phyloP scores from a whole-genome alignment of 92 coral and sea anemone genomes.

The Nematostella vectensis region DNA sequence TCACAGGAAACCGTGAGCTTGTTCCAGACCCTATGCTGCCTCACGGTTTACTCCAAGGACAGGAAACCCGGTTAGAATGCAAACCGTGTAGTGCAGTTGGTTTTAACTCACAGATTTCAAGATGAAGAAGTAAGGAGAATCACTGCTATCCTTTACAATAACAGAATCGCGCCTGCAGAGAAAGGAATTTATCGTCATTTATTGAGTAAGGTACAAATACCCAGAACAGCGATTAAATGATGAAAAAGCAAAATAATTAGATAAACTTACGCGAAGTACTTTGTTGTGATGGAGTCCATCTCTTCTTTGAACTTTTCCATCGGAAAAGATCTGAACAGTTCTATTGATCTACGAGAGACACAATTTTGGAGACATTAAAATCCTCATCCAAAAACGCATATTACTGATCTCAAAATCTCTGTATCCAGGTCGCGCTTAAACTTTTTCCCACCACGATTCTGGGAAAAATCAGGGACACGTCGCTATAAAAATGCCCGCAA shows the following conservation, averaged over 20 bases:
- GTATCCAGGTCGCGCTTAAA: neutral
- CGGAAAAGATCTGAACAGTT: slow-evolving; percentile 73
- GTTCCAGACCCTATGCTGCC: too few species aligned
- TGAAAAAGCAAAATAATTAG: neutral
- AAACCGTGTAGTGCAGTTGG: too few species aligned
- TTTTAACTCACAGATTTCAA: slow-evolving; percentile 78
- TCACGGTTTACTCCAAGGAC: too few species aligned
- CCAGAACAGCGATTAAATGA: too few species aligned
- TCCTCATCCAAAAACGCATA: neutral
- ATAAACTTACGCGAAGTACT: slow-evolving; percentile 70
- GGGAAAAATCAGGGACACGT: neutral
- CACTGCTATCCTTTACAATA: slow-evolving; percentile 70
- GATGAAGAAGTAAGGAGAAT: slow-evolving; percentile 70
- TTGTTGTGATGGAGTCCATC: slow-evolving; percentile 58
- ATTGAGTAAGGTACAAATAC: too few species aligned
- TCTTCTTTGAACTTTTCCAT: slow-evolving; percentile 71
- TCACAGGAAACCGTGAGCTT: too few species aligned
- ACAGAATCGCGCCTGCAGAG: slow-evolving; percentile 65
- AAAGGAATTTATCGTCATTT: too few species aligned
- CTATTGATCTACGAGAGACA: slow-evolving; percentile 45
- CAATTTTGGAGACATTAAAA: neutral
- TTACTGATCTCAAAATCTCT: neutral
- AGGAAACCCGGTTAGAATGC: too few species aligned
- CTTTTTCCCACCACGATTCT: neutral
- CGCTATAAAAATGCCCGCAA: too few species aligned